Evolutionary conservation across 2,888 invertebrate genomes (phyloP).

Genomic region (Lasioglossum villosulum): DNA sequence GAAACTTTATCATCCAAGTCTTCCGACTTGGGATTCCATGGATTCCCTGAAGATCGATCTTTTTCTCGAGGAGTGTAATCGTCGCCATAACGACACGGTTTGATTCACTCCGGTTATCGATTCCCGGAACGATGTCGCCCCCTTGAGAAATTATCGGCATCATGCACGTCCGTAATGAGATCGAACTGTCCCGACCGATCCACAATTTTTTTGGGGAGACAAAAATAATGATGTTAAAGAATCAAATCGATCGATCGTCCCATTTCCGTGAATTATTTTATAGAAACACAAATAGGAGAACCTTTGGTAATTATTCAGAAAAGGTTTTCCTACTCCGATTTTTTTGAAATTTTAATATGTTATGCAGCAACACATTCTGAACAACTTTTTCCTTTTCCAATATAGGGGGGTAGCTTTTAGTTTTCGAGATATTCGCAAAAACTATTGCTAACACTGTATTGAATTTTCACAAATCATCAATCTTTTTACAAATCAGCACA

Average conservation of each 20-base stretch:
- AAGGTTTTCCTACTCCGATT: too few species aligned
- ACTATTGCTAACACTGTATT: too few species aligned
- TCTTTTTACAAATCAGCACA: too few species aligned
- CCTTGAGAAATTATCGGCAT: constrained; percentile 4
- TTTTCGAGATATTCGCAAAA: too few species aligned
- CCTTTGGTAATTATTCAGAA: too few species aligned
- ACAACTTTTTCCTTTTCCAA: too few species aligned
- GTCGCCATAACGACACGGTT: constrained; percentile 40
- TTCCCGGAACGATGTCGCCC: constrained; percentile 42
- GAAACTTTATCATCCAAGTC: constrained; percentile 39
- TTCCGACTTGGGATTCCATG: constrained; percentile 27
- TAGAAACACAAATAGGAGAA: background rate
- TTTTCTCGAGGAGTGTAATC: constrained; percentile 43
- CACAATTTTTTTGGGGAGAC: background rate
- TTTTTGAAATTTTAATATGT: too few species aligned
- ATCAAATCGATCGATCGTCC: too few species aligned
- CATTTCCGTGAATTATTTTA: background rate
- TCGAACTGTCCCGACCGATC: background rate
- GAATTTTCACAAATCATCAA: too few species aligned
- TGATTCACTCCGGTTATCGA: constrained; percentile 1
- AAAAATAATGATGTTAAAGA: too few species aligned
- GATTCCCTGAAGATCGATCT: constrained; percentile 24
- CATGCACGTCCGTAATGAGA: background rate
- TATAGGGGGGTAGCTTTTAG: too few species aligned
- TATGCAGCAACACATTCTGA: too few species aligned